These are phyloP conservation scores for Ataeniobius toweri DNA, from an alignment of 2,797 vertebrate species.

Conservation along the genomic window DNA sequence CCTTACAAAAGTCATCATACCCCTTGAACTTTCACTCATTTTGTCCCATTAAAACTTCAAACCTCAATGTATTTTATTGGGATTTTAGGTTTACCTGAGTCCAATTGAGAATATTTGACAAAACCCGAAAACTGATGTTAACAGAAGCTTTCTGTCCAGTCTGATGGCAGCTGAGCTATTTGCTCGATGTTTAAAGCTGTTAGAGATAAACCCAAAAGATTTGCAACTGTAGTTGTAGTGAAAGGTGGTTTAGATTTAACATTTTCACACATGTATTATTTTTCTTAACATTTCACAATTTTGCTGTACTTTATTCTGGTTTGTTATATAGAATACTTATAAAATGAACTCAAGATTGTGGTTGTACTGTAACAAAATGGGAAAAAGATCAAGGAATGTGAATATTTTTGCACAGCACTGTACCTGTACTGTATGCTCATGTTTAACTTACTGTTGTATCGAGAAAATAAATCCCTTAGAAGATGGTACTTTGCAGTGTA, in stretches of 20 bases:
- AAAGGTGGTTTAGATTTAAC: not conserved
- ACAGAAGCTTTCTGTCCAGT: not conserved
- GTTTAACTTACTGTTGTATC: slow-evolving; percentile 79
- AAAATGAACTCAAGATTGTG: not conserved
- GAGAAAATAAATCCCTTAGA: slow-evolving; percentile 85
- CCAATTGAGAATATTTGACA: too few species aligned
- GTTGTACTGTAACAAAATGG: not conserved
- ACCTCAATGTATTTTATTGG: not conserved
- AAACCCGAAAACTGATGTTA: not conserved
- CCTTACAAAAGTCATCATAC: not conserved
- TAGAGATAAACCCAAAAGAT: not conserved
- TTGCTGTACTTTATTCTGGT: not conserved
- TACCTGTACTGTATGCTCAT: not conserved
- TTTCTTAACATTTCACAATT: not conserved
- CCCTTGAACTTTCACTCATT: not conserved
- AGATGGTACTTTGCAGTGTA: slow-evolving; percentile 93
- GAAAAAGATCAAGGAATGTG: not conserved
- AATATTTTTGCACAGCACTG: not conserved
- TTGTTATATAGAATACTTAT: not conserved
- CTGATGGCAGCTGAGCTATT: not conserved
- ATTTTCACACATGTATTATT: not conserved
- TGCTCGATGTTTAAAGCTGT: not conserved
- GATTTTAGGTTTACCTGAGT: not conserved
- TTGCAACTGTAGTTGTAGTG: not conserved
- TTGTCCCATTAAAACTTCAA: not conserved